These are phyloP conservation scores for Gymnocheta viridis DNA, from an alignment of 2,888 invertebrate genomes.

Conservation along the genomic window DNA sequence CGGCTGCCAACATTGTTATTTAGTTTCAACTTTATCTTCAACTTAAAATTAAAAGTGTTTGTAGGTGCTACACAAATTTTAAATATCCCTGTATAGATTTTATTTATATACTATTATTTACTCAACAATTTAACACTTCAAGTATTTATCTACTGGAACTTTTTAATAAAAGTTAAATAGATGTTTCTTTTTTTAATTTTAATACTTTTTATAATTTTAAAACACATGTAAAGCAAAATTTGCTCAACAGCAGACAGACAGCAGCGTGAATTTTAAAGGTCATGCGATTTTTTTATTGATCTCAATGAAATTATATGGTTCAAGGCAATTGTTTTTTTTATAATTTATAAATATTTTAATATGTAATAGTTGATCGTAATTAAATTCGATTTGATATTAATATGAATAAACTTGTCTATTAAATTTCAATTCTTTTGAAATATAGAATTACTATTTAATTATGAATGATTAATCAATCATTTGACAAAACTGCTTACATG, in stretches of 20 bases:
- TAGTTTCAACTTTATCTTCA: slow-evolving; percentile 2
- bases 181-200: background rate
- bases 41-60: background rate
- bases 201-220: too few relatives aligned
- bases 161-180: slow-evolving; percentile 29
- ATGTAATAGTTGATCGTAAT: background rate
- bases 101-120: background rate
- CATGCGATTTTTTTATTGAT: background rate
- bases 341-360: too few relatives aligned
- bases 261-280: background rate
- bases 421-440: background rate
- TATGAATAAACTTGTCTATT: too few relatives aligned
- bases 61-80: background rate
- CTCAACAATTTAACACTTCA: slow-evolving; percentile 24
- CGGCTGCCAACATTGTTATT: too few relatives aligned
- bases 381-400: background rate
- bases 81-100: background rate
- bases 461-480: background rate
- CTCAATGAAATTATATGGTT: slow-evolving; percentile 22
- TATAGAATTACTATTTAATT: background rate
- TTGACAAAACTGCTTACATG: background rate
- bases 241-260: background rate
- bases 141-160: slow-evolving; percentile 22
- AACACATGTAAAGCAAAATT: slow-evolving; percentile 5
- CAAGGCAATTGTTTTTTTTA: slow-evolving; percentile 20